Conservation (phyloP, 2,797 vertebrate genomes). For the Kryptolebias ocellatus region DNA sequence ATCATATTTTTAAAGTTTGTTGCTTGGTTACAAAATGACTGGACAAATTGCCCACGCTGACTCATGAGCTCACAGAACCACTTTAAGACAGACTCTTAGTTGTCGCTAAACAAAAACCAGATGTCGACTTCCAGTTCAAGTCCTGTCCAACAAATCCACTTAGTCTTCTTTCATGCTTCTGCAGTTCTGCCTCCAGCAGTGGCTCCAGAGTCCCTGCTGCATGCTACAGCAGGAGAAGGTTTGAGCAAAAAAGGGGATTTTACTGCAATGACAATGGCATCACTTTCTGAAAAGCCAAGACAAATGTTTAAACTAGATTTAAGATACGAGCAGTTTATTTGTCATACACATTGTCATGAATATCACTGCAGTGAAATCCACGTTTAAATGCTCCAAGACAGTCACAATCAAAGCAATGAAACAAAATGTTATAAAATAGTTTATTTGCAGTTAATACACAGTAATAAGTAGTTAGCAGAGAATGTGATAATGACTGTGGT, state of each 20-base stretch:
- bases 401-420: too few species aligned
- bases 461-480: too few species aligned
- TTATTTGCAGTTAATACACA: too few species aligned
- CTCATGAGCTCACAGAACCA: conserved; percentile 2
- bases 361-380: too few species aligned
- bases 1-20: conserved; percentile 8
- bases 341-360: too few species aligned
- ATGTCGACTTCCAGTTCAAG: conserved; percentile 16
- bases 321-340: too few species aligned
- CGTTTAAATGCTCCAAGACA: too few species aligned
- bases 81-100: conserved; percentile 12
- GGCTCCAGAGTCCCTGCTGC: conserved; percentile 12
- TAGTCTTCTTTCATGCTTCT: conserved; percentile 17
- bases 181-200: conserved; percentile 5
- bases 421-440: too few species aligned
- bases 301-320: conserved; percentile 9
- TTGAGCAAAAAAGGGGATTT: conserved; percentile 20
- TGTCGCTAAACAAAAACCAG: conserved; percentile 33
- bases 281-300: background rate
- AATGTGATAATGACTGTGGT: too few species aligned
- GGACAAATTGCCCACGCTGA: background rate
- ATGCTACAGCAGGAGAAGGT: conserved; percentile 15
- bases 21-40: conserved; percentile 10
- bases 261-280: conserved; percentile 8
- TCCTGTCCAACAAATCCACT: conserved; percentile 26